Evolutionary conservation across 2,888 invertebrate genomes (phyloP).

Genomic region (Campoplex capitator): DNA sequence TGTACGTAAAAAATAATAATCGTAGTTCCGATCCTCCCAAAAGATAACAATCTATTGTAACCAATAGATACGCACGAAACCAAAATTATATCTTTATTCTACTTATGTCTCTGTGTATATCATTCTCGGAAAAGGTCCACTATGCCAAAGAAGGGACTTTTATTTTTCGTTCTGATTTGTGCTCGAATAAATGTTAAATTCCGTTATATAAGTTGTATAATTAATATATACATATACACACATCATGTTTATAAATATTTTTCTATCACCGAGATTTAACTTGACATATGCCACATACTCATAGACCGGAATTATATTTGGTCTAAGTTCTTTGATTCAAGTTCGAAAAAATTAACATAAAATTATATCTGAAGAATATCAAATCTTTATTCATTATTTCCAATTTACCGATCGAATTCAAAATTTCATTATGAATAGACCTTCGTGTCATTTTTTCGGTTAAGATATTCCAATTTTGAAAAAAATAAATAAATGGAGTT

Average conservation of each 20-base stretch:
- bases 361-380: not conserved
- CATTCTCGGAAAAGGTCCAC: not conserved
- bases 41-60: not conserved
- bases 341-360: not conserved
- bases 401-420: not conserved
- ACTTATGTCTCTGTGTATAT: not conserved
- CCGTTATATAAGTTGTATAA: constrained; percentile 24
- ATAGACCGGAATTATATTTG: not conserved
- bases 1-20: not conserved
- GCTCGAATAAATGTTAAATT: constrained; percentile 51
- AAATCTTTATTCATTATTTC: not conserved
- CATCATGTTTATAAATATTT: not conserved
- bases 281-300: not conserved
- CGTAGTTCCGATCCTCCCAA: not conserved
- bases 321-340: not conserved
- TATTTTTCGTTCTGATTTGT: constrained; percentile 36
- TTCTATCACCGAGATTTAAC: not conserved
- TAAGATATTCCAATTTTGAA: no score
- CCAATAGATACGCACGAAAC: not conserved
- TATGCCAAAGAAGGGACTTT: not conserved
- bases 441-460: no score
- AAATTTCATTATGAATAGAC: not conserved
- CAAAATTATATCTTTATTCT: not conserved
- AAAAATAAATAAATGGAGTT: not conserved
- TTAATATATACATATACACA: no score